Percentiles rank a stretch among this genome's conserved stretches.
Conservation (phyloP, 2,797 vertebrate species). For the Diglossa cyanea region DNA sequence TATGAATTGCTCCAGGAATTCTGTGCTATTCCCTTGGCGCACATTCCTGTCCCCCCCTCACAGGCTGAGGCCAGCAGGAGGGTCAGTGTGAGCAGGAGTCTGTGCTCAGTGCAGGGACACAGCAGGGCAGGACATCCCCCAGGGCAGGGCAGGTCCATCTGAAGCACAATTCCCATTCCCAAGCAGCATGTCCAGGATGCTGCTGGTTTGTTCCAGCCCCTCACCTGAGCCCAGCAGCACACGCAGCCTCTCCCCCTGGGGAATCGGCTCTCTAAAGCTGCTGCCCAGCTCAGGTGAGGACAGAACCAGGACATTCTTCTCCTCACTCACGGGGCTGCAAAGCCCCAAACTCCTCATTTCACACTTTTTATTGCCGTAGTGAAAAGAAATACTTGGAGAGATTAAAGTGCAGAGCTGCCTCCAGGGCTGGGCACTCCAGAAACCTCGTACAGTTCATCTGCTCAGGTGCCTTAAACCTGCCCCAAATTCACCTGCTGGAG, state of each 20-base stretch:
- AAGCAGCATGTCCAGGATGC: neutral
- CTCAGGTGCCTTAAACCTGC: neutral
- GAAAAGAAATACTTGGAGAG: neutral
- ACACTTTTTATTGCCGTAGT: conserved; percentile 24
- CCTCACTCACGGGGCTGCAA: neutral
- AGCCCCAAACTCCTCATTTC: neutral
- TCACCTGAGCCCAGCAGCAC: neutral
- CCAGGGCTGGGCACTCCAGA: neutral
- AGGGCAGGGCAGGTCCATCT: fast-evolving
- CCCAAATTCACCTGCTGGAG: neutral
- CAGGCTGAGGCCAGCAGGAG: neutral
- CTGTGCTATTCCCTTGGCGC: neutral
- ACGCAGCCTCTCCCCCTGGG: neutral
- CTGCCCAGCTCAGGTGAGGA: neutral
- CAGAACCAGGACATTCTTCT: neutral
- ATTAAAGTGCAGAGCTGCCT: conserved; percentile 37
- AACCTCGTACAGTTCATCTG: fast-evolving
- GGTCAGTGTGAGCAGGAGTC: neutral
- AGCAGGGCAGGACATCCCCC: neutral
- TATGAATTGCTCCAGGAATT: neutral
- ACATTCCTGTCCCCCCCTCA: neutral
- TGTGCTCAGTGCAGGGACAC: fast-evolving
- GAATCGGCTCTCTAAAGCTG: neutral
- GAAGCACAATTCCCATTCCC: neutral
- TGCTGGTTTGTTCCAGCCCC: neutral